These are phyloP conservation scores for Meloe dianella DNA, from an alignment of 2,888 invertebrate genomes.

Conservation along the genomic window DNA sequence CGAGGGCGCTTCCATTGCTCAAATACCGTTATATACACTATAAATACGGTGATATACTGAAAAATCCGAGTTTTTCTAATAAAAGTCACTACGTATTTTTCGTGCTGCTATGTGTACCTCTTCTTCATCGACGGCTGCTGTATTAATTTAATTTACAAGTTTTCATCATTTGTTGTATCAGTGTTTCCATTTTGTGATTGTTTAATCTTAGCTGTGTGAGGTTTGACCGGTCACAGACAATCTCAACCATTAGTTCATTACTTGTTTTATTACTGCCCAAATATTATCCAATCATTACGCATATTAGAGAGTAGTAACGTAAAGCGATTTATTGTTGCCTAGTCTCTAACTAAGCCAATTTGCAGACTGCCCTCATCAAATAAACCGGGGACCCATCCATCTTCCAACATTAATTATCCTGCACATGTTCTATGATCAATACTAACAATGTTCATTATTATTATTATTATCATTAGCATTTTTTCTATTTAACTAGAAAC, in stretches of 20 bases:
- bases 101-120: no score
- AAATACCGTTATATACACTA: no score
- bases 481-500: slow-evolving; percentile 14
- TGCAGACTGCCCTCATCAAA: slow-evolving; percentile 17
- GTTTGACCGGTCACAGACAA: background rate
- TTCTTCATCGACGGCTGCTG: no score
- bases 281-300: slow-evolving; percentile 26
- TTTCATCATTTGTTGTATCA: background rate
- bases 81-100: no score
- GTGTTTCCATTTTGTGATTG: background rate
- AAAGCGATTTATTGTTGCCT: slow-evolving; percentile 29
- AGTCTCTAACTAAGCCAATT: slow-evolving; percentile 28
- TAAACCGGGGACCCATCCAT: background rate
- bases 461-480: background rate
- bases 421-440: background rate
- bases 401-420: background rate
- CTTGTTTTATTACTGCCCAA: slow-evolving; percentile 27
- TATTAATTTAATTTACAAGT: background rate
- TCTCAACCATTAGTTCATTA: background rate
- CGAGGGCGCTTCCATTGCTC: no score
- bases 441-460: background rate
- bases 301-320: slow-evolving; percentile 26
- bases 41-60: no score
- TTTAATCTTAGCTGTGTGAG: background rate
- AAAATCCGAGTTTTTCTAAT: no score